Evolutionary conservation across 2,113 vertebrate genomes (phyloP), one percentile per base, ranked within the genome.

Genomic region (Aleadryas rufinucha): DNA sequence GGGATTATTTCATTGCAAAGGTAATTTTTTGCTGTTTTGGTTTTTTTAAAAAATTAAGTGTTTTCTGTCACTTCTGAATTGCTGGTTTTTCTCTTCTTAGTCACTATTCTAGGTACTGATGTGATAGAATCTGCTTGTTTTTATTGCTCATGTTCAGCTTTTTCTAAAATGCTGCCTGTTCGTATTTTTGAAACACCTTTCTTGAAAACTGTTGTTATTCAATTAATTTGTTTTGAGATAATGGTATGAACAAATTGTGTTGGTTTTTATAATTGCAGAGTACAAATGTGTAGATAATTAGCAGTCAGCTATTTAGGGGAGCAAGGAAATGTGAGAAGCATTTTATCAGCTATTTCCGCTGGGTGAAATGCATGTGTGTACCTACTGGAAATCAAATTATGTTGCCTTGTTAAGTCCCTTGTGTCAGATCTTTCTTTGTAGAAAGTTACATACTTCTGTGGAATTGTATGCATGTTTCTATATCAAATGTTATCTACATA

Each of bases 1-100:
- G 99, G 99, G 99, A 99, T 98, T 99, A 99, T 94, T 99, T 99
- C 76, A 99, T 99, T 84, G 98, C 99, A 69, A 99, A 99, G 99
- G 99, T 99, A 98, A 92, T 30, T 45, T 42, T 89, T 70, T 78
- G 11, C 15, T 57, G 0, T 71, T 92, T 49, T 30, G 10, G n/a
- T n/a, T n/a, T n/a, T n/a, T n/a, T n/a, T n/a, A n/a, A n/a, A 30
- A 10, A 81, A 15, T 33, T 47, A 70, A 59, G 4, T 72, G 26
- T 33, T 7, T 75, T 80, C 75, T 74, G 0, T 45, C 5, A 20
- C 20, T 88, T 70, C 61, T 53, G 33, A 22, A 85, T 59, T 49
- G 19, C 10, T 95, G 65, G 6, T 61, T 83, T 78, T 84, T 80
- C 74, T 52, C 15, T 53, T 65, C 21, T 56, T 59, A 37, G 41